Base-by-base conservation (phyloP, 2,113 vertebrate species). In the Bubalus kerabau region DNA sequence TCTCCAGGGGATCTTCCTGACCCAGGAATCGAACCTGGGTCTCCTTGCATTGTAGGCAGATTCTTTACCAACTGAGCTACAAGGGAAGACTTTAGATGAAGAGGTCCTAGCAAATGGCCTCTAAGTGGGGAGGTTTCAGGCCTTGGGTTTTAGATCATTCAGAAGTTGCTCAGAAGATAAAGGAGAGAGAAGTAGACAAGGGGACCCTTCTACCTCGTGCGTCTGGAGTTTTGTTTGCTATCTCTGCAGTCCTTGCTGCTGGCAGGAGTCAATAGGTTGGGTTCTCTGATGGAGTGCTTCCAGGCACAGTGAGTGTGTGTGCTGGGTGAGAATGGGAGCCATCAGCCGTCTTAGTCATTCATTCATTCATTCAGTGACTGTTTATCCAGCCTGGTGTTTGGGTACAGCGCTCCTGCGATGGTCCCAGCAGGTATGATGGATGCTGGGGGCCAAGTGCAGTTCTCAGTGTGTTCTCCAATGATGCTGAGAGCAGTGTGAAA, bases 391-490 rank as follows among this genome's bases (percentile, higher is more conserved):
- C 0, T 36, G 3, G 0, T 3, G 13, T 67, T 87, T 86, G 64
- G 28, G 32, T 26, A 2, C 12, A 7, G 46, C 9, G 5, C 19
- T 40, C n/a, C 11, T 1, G 32, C 0, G 10, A 48, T 4, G 17
- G 7, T 8, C 57, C 40, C 15, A 14, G n/a, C 23, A 67, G 91
- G 56, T 4, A 0, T 2, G 12, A 43, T 11, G 60, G 15, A 32
- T 2, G 2, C 71, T 7, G 46, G 90, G 50, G 26, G 36, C 32
- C 71, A 3, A 1, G 9, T 12, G 15, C 16, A 0, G 78, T 9
- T 30, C 60, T 23, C 2, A 7, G 43, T 0, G 6, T 24, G 8
- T 23, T 64, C 67, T 60, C 30, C 15, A 11, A 17, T 2, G 46
- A 15, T 23, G 6, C 59, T 60, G 26, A 6, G 0, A 1, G 4